These are phyloP conservation scores for Polylopha cassiicola DNA, from an alignment of 2,888 invertebrate genomes.

Conservation along the genomic window DNA sequence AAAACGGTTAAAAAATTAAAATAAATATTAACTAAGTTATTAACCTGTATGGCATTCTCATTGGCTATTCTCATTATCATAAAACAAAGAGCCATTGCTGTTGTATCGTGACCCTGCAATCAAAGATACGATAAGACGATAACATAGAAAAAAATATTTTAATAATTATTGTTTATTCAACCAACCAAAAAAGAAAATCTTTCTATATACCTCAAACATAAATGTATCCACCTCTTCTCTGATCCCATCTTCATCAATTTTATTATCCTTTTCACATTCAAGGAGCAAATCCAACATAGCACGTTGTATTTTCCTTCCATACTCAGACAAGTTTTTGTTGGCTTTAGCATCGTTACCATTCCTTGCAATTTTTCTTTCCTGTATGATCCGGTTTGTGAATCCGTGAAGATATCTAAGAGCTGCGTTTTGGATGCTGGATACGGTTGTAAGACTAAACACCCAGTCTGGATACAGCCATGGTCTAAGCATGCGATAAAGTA, in stretches of 20 bases:
- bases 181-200: too few relatives aligned
- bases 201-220: conserved; percentile 76
- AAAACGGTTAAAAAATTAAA: background rate
- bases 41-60: conserved; percentile 57
- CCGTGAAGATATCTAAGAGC: conserved; percentile 60
- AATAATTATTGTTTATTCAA: too few relatives aligned
- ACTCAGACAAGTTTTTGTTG: conserved; percentile 23
- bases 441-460: conserved; percentile 51
- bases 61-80: conserved; percentile 61
- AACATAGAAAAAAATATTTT: too few relatives aligned
- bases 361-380: conserved; percentile 28
- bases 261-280: conserved; percentile 66
- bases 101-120: conserved; percentile 68
- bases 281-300: conserved; percentile 79
- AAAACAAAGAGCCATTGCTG: conserved; percentile 50
- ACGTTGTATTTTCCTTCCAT: conserved; percentile 57
- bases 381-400: conserved; percentile 63
- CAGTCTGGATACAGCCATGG: conserved; percentile 72
- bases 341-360: conserved; percentile 1
- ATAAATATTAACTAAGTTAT: conserved; percentile 10
- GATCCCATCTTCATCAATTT: conserved; percentile 73
- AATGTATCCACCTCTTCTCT: conserved; percentile 81
- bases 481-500: conserved; percentile 31
- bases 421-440: conserved; percentile 56
- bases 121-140: background rate